A percentile compares a stretch with the other conserved stretches of the same genome.
Conservation (phyloP, 2,888 invertebrate genomes). For the Bhutanitis thaidina region DNA sequence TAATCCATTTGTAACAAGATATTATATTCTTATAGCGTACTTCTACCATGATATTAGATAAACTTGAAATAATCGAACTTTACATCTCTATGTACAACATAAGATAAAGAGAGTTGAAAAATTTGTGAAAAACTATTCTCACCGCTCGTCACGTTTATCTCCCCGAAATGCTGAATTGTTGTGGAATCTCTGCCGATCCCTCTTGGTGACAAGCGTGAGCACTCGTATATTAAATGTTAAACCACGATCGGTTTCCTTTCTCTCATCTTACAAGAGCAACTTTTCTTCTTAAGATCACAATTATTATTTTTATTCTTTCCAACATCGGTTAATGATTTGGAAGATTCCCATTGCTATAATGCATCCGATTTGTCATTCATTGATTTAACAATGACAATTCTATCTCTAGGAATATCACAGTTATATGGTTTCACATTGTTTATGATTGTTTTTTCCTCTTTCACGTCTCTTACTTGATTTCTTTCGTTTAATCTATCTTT, state of each 20-base stretch:
- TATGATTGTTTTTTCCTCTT: background rate
- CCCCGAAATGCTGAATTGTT: too few relatives aligned
- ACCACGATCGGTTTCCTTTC: slow-evolving; percentile 66
- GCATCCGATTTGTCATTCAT: slow-evolving; percentile 47
- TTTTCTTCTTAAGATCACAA: slow-evolving; percentile 53
- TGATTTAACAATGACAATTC: slow-evolving; percentile 22
- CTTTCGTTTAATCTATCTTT: slow-evolving; percentile 36
- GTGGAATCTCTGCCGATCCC: too few relatives aligned
- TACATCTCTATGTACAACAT: too few relatives aligned
- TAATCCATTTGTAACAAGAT: too few relatives aligned
- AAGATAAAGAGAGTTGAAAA: too few relatives aligned
- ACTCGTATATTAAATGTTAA: slow-evolving; percentile 23
- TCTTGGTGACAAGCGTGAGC: too few relatives aligned
- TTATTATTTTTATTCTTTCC: slow-evolving; percentile 41
- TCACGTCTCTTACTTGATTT: slow-evolving; percentile 23
- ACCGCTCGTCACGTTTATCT: too few relatives aligned
- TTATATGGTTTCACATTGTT: slow-evolving; percentile 25
- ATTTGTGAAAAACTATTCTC: too few relatives aligned
- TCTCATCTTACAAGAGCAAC: slow-evolving; percentile 65
- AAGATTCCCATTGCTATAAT: slow-evolving; percentile 69
- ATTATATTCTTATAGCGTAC: too few relatives aligned
- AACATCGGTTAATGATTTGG: slow-evolving; percentile 57
- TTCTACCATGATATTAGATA: too few relatives aligned
- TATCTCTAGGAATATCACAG: slow-evolving; percentile 16
- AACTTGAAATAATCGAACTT: too few relatives aligned